Evolutionary conservation across 2,888 invertebrate species (phyloP).

Genomic region (Lasius fuliginosus): DNA sequence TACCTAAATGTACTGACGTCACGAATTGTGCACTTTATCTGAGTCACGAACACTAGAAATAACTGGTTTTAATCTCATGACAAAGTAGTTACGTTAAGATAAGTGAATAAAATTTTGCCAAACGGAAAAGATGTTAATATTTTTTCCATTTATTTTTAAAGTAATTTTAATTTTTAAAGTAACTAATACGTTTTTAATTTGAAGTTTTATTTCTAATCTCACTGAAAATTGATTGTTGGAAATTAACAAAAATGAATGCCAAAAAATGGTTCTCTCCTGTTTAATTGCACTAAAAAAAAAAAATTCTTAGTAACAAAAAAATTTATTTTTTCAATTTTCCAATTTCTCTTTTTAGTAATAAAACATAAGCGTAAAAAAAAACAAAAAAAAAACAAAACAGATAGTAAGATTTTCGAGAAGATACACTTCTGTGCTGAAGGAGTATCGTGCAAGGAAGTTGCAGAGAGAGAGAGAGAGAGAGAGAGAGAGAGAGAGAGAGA

Average conservation of each 20-base stretch:
- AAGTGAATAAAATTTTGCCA: background rate
- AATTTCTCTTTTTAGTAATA: background rate
- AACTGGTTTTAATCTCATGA: constrained; percentile 29
- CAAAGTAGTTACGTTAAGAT: constrained; percentile 11
- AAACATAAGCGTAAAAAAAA: background rate
- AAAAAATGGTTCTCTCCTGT: background rate
- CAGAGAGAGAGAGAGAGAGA: background rate
- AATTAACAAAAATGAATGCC: background rate
- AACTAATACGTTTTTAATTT: background rate
- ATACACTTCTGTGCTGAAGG: background rate
- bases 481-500: background rate
- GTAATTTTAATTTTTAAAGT: background rate
- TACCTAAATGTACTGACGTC: constrained; percentile 8
- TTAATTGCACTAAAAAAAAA: background rate
- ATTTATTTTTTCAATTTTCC: background rate
- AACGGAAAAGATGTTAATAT: background rate
- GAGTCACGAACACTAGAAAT: constrained; percentile 20
- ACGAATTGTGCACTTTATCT: constrained; percentile 27
- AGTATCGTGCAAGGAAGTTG: background rate
- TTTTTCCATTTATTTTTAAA: background rate
- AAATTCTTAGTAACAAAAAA: background rate
- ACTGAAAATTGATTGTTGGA: background rate
- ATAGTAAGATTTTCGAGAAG: background rate
- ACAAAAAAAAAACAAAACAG: background rate
- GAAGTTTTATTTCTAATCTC: background rate